Percentiles rank a stretch among this genome's conserved stretches.
phyloP scores from a whole-genome alignment of 2,888 invertebrate species.

The Salpingus planirostris region DNA sequence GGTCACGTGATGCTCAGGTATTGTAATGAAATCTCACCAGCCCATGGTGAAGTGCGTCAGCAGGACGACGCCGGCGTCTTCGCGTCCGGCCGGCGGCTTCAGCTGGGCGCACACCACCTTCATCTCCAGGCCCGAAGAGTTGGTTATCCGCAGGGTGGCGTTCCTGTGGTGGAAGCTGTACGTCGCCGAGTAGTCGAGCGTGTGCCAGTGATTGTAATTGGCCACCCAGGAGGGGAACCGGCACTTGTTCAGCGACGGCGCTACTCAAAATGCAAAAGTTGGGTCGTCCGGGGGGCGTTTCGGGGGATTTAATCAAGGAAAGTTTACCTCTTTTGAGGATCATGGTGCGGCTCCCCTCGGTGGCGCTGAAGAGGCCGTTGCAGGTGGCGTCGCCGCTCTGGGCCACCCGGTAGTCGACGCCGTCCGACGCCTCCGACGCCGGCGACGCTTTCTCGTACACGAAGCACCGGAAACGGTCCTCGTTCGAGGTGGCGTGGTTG shows the following conservation, averaged over 20 bases:
- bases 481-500: slow-evolving; percentile 82
- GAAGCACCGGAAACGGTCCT: slow-evolving; percentile 91
- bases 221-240: slow-evolving; percentile 84
- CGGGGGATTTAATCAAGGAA: slow-evolving; percentile 9
- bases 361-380: slow-evolving; percentile 84
- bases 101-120: slow-evolving; percentile 58
- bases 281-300: slow-evolving; percentile 12
- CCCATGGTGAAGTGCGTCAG: slow-evolving; percentile 66
- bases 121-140: slow-evolving; percentile 52
- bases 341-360: slow-evolving; percentile 79
- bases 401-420: slow-evolving; percentile 71
- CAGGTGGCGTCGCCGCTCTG: slow-evolving; percentile 92
- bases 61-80: slow-evolving; percentile 50
- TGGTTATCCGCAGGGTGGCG: slow-evolving; percentile 63
- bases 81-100: slow-evolving; percentile 49
- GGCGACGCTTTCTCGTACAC: slow-evolving; percentile 77
- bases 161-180: slow-evolving; percentile 79
- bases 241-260: slow-evolving; percentile 65
- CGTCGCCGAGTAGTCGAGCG: slow-evolving; percentile 74
- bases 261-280: slow-evolving; percentile 43
- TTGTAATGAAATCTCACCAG: too few relatives aligned
- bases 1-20: slow-evolving; percentile 6
- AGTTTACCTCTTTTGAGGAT: slow-evolving; percentile 63
- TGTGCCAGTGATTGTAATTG: slow-evolving; percentile 79
- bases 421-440: slow-evolving; percentile 35